phyloP scores from a whole-genome alignment of 2,797 vertebrate genomes.

The Kryptolebias ocellatus region DNA sequence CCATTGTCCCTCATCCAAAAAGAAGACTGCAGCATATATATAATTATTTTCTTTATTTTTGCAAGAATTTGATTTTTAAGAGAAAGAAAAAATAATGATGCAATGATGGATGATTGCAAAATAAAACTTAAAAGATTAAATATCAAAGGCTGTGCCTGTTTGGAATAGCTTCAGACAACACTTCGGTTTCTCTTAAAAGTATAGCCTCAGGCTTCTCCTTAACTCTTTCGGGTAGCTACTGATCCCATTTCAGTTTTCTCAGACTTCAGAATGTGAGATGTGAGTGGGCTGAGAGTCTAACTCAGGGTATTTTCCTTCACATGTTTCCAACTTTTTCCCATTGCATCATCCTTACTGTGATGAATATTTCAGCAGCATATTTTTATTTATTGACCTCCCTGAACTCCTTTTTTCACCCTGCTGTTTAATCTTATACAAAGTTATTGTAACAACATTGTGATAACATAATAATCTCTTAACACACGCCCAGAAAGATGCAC shows the following conservation, averaged over 20 bases:
- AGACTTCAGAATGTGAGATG: conserved; percentile 39
- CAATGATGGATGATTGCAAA: conserved; percentile 36
- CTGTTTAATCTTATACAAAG: conserved; percentile 10
- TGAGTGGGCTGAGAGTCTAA: conserved; percentile 45
- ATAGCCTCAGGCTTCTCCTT: conserved; percentile 51
- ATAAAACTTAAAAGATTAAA: conserved; percentile 38
- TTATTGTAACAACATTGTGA: conserved; percentile 20
- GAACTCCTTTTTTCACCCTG: conserved; percentile 14
- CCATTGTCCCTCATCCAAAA: neutral
- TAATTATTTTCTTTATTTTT: conserved; percentile 1
- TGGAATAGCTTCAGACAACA: conserved; percentile 64
- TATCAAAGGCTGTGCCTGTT: conserved; percentile 57
- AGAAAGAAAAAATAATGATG: conserved; percentile 4
- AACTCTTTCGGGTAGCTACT: conserved; percentile 57
- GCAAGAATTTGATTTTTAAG: conserved; percentile 10
- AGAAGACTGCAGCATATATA: neutral
- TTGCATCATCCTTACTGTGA: conserved; percentile 56
- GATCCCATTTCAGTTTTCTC: conserved; percentile 55
- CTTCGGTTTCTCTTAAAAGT: conserved; percentile 59
- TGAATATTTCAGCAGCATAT: conserved; percentile 74
- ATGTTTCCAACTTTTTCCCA: conserved; percentile 34
- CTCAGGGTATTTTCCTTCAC: conserved; percentile 37
- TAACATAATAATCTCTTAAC: conserved; percentile 37
- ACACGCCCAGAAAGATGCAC: conserved; percentile 39
- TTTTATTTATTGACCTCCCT: conserved; percentile 53